Base-by-base conservation (phyloP, 2,888 invertebrate species). In the Pegoplata infirma region DNA sequence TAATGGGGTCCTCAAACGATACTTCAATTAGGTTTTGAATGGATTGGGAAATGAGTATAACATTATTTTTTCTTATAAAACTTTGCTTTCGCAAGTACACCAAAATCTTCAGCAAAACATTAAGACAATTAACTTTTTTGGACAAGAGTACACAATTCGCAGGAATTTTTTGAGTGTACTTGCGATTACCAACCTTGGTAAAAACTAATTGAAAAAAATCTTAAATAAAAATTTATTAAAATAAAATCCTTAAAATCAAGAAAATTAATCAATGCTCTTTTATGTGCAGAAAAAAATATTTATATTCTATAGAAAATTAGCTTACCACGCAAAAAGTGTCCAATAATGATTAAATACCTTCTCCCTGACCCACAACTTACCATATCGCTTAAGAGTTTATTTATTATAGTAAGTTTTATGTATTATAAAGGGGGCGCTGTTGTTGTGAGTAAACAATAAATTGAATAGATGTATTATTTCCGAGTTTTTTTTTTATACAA, bases 391-490 rank as follows among this genome's bases (percentile, higher is more conserved):
- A 49, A 72, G 71, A 75, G 75, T 79, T 67, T 79, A 79, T 79
- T 79, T 79, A 56, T 61, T 66, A n/a, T n/a, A n/a, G n/a, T n/a
- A n/a, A n/a, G n/a, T 71, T 63, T 49, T 55, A 44, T 55, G 19
- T 23, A 51, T 25, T 23, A 51, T 51, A 14, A 68, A 49, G 55
- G 56, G 23, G 47, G 21, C 19, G 28, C 46, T 55, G 58, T 78
- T 78, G 47, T 66, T 78, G 71, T 61, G 67, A 63, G 59, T 75
- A 75, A 79, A 79, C 75, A 79, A 79, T 79, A 75, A 67, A 75
- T 79, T 79, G 75, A 75, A 79, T 72, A 58, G 79, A 75, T 67
- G 73, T 74, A 78, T 78, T 78, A 68, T 78, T 64, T 71, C 23
- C 19, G 14, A 16, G n/a, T 40, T 53, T 64, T 58, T 25, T 49